Evolutionary conservation across 2,797 vertebrate genomes (phyloP).

Genomic region (Anguilla marmorata): DNA sequence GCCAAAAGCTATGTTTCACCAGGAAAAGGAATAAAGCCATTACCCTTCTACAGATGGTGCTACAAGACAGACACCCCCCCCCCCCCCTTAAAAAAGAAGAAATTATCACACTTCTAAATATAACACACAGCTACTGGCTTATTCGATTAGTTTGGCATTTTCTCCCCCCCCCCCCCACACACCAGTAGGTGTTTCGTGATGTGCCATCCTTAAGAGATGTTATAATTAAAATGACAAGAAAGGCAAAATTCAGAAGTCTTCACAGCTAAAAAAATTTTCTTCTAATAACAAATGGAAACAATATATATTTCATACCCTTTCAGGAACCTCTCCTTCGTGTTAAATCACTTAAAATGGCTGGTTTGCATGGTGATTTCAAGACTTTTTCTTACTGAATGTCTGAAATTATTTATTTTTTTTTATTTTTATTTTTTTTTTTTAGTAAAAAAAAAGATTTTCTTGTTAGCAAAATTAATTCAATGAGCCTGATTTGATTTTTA

Average conservation of each 20-base stretch:
- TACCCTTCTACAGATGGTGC: conserved; percentile 71
- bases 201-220: conserved; percentile 49
- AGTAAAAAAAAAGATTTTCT: not conserved
- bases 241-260: not conserved
- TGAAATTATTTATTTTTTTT: not conserved
- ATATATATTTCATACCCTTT: not conserved
- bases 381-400: not conserved
- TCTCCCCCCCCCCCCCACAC: conserved; percentile 49
- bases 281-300: not conserved
- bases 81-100: conserved; percentile 54
- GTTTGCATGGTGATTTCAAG: not conserved
- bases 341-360: not conserved
- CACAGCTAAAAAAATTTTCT: not conserved
- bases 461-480: not conserved
- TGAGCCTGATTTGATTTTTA: not conserved
- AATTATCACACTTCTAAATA: conserved; percentile 66
- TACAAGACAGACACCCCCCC: conserved; percentile 37
- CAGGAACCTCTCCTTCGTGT: not conserved
- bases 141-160: conserved; percentile 65
- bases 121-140: conserved; percentile 34
- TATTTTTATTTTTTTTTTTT: not conserved
- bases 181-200: conserved; percentile 45
- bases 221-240: conserved; percentile 51
- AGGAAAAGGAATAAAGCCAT: conserved; percentile 68
- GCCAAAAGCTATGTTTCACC: conserved; percentile 82